Base-by-base conservation (phyloP, 2,888 invertebrate species). In the Apamea epomidion region DNA sequence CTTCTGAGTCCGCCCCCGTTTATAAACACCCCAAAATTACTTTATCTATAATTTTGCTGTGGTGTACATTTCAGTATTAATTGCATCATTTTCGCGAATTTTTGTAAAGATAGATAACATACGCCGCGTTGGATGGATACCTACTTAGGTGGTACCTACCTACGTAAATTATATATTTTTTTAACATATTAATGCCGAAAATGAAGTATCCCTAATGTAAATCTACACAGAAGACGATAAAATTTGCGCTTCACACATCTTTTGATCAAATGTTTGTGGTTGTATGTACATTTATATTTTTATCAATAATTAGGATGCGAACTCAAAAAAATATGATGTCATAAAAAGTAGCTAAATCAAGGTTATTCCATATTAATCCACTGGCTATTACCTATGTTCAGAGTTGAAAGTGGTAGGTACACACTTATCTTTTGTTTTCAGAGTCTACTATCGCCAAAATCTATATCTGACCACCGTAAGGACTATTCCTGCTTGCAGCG, bases 201-300 rank as follows among this genome's bases (percentile, higher is more conserved):
- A 62, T 21, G 16, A 32, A 16, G n/a, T 45, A 32, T 42, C 29
- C 48, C 54, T 25, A 64, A 70, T 21, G n/a, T 10, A 62, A 72
- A 80, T 79, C 10, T 75, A 75, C 48, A 74, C 65, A 74, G 32
- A 73, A 65, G 25, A 25, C 42, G 58, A 83, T 75, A 75, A 71
- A 80, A 80, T 84, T 72, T 71, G 71, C 76, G 62, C 60, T 74
- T 84, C 74, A 76, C 84, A 84, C 84, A 80, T 72, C 45, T 60
- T 42, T 81, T 64, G 74, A 72, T 60, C 81, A 68, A 84, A 84
- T 83, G 60, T 84, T 81, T 81, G 81, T 74, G 16, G 65, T 54
- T 62, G 54, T 60, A 60, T 18, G 29, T 29, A 12, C 12, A 32
- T 42, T 14, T n/a, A 25, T 32, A 32, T 76, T 42, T 64, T 83